These are phyloP conservation scores for Galbula dea DNA, from an alignment of 2,113 vertebrate species.

Conservation along the genomic window DNA sequence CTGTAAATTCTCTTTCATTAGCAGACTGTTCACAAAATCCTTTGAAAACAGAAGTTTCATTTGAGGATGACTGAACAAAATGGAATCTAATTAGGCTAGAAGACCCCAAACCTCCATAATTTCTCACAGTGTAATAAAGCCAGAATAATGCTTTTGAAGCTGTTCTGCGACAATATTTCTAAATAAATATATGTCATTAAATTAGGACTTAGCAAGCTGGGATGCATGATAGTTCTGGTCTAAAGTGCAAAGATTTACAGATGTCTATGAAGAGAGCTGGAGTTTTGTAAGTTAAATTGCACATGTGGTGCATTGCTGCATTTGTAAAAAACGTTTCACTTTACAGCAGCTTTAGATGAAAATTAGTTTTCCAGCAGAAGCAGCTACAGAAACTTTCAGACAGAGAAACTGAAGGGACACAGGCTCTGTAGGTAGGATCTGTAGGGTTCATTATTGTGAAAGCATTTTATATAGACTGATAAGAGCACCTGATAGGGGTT, in stretches of 20 bases:
- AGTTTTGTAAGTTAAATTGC: not conserved
- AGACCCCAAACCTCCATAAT: slow-evolving; percentile 20
- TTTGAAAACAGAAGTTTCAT: slow-evolving; percentile 51
- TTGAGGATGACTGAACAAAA: slow-evolving; percentile 47
- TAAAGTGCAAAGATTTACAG: not conserved
- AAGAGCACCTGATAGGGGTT: not conserved
- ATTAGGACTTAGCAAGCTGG: not conserved
- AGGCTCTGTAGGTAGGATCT: not conserved
- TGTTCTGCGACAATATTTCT: slow-evolving; percentile 12
- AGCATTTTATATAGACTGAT: not conserved
- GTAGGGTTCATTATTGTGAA: not conserved
- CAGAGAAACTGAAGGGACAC: not conserved
- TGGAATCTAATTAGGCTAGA: slow-evolving; percentile 48
- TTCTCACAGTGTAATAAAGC: slow-evolving; percentile 17
- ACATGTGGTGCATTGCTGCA: not conserved
- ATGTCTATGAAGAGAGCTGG: not conserved
- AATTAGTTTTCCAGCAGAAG: not conserved
- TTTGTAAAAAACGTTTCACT: not conserved
- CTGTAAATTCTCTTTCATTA: slow-evolving; percentile 61
- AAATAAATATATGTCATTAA: not conserved
- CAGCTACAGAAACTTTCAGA: not conserved
- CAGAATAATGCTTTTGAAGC: not conserved
- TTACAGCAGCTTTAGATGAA: not conserved
- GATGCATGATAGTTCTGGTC: not conserved
- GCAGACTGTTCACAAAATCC: slow-evolving; percentile 6